A percentile compares a stretch with the other conserved stretches of the same genome.
Evolutionary conservation across 2,797 vertebrate genomes (phyloP).

Genomic region (Brachyrhaphis roseni): DNA sequence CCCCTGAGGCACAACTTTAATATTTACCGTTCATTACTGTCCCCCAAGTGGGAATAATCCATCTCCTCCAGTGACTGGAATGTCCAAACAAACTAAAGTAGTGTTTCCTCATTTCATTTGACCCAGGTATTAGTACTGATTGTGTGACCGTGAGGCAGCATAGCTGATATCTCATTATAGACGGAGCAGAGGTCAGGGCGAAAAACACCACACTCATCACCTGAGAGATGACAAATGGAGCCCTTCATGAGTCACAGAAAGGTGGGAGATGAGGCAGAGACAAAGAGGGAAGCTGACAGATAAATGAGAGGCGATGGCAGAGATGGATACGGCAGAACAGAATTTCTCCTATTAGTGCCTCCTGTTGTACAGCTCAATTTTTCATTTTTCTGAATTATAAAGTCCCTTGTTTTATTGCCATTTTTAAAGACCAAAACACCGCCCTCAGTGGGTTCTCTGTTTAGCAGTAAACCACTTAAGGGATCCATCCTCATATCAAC

Average conservation of each 20-base stretch:
- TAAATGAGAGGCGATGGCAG: constrained; percentile 9
- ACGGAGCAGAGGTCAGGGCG: constrained; percentile 63
- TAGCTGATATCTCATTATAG: constrained; percentile 66
- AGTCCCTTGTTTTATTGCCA: constrained; percentile 45
- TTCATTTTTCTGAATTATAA: constrained; percentile 50
- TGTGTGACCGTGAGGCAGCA: constrained; percentile 51
- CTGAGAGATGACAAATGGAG: constrained; percentile 70
- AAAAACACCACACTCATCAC: constrained; percentile 65
- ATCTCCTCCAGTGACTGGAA: constrained; percentile 6
- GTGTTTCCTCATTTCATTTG: constrained; percentile 42
- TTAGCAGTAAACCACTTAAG: constrained; percentile 70
- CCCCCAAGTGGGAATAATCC: constrained; percentile 22
- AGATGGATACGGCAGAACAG: constrained; percentile 29
- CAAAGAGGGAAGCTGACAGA: constrained; percentile 29
- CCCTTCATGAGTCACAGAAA: constrained; percentile 45
- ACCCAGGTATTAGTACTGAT: constrained; percentile 30
- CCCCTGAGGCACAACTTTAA: constrained; percentile 24
- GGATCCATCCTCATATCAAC: constrained; percentile 66
- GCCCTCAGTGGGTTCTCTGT: constrained; percentile 64
- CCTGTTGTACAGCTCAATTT: constrained; percentile 29
- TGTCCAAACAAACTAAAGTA: constrained; percentile 18
- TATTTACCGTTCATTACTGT: constrained; percentile 25
- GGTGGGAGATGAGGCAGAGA: constrained; percentile 41
- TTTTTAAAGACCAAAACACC: constrained; percentile 30
- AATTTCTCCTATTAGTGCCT: constrained; percentile 38